phyloP scores from a whole-genome alignment of 1,140 invertebrate genomes.

The Drosophila santomea region DNA sequence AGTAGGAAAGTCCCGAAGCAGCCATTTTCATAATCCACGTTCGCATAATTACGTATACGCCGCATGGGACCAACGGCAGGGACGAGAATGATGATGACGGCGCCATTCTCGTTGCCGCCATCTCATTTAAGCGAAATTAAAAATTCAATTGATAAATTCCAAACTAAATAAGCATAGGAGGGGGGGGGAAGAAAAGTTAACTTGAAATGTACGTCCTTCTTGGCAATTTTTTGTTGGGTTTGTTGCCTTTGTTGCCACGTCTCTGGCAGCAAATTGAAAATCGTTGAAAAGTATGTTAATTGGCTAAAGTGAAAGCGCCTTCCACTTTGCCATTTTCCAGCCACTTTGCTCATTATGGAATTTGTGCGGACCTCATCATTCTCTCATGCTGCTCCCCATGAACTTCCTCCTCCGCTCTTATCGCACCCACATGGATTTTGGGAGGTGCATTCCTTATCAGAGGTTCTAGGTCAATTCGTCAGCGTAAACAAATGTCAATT shows the following conservation, averaged over 20 bases:
- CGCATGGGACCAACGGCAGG: slow-evolving; percentile 41
- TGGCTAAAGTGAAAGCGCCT: slow-evolving; percentile 40
- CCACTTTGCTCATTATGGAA: slow-evolving; percentile 51
- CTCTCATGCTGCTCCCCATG: no score
- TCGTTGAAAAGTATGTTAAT: slow-evolving; percentile 68
- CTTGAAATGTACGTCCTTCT: slow-evolving; percentile 16
- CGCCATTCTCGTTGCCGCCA: slow-evolving; percentile 17
- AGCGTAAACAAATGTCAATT: slow-evolving; percentile 68
- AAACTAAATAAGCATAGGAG: slow-evolving; percentile 40
- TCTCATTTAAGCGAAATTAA: slow-evolving; percentile 68
- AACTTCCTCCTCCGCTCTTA: slow-evolving; percentile 22
- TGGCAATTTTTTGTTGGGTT: slow-evolving; percentile 13
- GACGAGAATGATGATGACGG: slow-evolving; percentile 21
- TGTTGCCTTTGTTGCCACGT: slow-evolving; percentile 27
- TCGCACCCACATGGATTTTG: slow-evolving; percentile 60
- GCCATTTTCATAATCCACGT: slow-evolving; percentile 63
- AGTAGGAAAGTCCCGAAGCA: slow-evolving; percentile 3
- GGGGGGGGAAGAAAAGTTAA: slow-evolving; percentile 12
- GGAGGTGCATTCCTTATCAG: slow-evolving; percentile 36
- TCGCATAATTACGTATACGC: slow-evolving; percentile 78
- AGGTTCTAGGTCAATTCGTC: slow-evolving; percentile 47
- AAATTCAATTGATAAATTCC: slow-evolving; percentile 76
- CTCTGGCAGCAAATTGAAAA: slow-evolving; percentile 55
- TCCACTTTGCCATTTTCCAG: background rate
- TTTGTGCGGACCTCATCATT: slow-evolving; percentile 5